A percentile compares a stretch with the other conserved stretches of the same genome.
Conservation (phyloP, 1,140 invertebrate genomes). For the Cataglyphis hispanica region DNA sequence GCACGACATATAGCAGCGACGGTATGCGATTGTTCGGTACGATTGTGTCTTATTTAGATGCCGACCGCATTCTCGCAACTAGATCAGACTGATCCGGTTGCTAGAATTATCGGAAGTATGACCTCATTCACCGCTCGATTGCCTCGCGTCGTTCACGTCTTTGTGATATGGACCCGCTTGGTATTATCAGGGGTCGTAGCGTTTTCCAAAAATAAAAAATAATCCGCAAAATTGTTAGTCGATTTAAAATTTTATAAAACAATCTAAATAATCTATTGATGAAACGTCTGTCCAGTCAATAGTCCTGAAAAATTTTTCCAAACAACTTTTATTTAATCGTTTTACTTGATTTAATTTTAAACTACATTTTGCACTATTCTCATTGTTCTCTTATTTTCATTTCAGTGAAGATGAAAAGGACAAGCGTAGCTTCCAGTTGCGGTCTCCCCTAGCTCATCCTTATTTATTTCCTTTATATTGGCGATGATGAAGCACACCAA, state of each 20-base stretch:
- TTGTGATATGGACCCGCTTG: neutral
- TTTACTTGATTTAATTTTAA: neutral
- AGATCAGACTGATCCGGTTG: slow-evolving; percentile 33
- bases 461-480: slow-evolving; percentile 59
- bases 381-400: slow-evolving; percentile 11
- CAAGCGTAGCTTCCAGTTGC: neutral
- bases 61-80: slow-evolving; percentile 67
- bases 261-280: neutral
- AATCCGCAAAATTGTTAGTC: neutral
- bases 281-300: neutral
- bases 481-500: slow-evolving; percentile 76
- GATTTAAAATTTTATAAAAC: neutral
- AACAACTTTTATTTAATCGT: slow-evolving; percentile 20
- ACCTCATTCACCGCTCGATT: slow-evolving; percentile 21
- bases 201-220: neutral
- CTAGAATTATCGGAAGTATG: slow-evolving; percentile 52
- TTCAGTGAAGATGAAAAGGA: neutral
- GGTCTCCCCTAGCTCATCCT: neutral
- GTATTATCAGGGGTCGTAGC: neutral
- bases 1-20: slow-evolving; percentile 17
- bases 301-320: neutral
- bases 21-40: slow-evolving; percentile 77
- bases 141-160: neutral
- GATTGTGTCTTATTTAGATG: slow-evolving; percentile 78
- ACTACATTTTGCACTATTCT: neutral